phyloP scores from a whole-genome alignment of 1,140 invertebrate genomes.

The Hestina assimilis region DNA sequence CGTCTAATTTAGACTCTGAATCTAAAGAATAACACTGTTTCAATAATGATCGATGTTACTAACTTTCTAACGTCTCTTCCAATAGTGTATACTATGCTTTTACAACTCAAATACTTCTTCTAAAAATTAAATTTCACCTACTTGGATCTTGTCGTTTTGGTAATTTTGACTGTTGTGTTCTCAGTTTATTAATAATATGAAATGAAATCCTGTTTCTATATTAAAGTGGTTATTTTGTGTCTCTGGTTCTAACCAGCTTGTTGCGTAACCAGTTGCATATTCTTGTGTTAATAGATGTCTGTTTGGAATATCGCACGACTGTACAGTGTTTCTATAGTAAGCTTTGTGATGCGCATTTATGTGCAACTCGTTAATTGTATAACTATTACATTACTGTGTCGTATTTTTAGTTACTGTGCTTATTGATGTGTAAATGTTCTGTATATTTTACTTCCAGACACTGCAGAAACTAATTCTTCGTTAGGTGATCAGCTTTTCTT shows the following conservation, averaged over 20 bases:
- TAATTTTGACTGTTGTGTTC: too few species aligned
- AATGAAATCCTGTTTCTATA: too few species aligned
- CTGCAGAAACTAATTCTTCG: neutral
- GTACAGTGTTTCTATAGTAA: slow-evolving; percentile 22
- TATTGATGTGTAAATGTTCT: slow-evolving; percentile 21
- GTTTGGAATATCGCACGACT: slow-evolving; percentile 20
- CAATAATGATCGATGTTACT: neutral
- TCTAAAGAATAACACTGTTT: slow-evolving; percentile 1
- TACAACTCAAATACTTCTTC: neutral
- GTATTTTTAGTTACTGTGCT: slow-evolving; percentile 17
- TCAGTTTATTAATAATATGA: too few species aligned
- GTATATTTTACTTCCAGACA: slow-evolving; percentile 13
- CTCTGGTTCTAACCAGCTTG: too few species aligned
- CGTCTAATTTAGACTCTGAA: slow-evolving; percentile 1
- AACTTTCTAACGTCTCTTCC: neutral
- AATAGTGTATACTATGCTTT: neutral
- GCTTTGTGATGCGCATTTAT: slow-evolving; percentile 17
- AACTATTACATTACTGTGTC: slow-evolving; percentile 1
- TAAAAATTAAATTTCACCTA: too few species aligned
- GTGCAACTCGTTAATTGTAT: slow-evolving; percentile 4
- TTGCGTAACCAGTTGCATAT: neutral
- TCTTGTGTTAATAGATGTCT: neutral
- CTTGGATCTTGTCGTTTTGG: too few species aligned
- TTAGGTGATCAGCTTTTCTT: neutral
- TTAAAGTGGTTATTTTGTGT: neutral